Conservation (phyloP, 2,797 vertebrate species). For the Cynopterus sphinx region DNA sequence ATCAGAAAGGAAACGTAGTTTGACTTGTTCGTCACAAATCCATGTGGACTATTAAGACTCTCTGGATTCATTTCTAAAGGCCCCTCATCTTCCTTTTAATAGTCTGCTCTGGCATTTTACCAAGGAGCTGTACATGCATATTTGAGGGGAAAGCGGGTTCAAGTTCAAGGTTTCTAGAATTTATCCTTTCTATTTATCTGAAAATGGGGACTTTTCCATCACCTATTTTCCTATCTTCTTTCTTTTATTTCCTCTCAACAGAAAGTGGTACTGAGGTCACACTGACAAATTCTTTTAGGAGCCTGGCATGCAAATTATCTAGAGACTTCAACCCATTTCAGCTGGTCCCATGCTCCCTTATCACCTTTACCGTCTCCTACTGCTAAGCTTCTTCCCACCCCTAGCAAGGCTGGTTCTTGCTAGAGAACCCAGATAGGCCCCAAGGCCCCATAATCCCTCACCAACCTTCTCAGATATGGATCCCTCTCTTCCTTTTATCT, state of each 20-base stretch:
- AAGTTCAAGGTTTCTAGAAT: not conserved
- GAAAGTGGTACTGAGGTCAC: not conserved
- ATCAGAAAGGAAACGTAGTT: not conserved
- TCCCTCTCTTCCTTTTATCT: not conserved
- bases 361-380: not conserved
- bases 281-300: not conserved
- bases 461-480: not conserved
- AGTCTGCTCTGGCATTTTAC: not conserved
- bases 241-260: not conserved
- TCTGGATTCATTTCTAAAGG: not conserved
- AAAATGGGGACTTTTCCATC: not conserved
- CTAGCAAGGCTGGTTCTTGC: not conserved
- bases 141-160: accelerated
- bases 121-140: not conserved
- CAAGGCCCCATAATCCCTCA: not conserved
- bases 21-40: not conserved
- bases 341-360: accelerated
- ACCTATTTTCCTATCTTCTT: not conserved
- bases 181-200: not conserved
- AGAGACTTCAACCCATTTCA: not conserved
- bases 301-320: not conserved
- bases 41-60: not conserved
- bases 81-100: not conserved
- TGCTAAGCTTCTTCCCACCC: not conserved
- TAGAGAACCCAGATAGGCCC: not conserved